Percentiles rank a stretch among this genome's conserved stretches.
phyloP scores from a whole-genome alignment of 2,113 vertebrate genomes.

The Ammodytes marinus region DNA sequence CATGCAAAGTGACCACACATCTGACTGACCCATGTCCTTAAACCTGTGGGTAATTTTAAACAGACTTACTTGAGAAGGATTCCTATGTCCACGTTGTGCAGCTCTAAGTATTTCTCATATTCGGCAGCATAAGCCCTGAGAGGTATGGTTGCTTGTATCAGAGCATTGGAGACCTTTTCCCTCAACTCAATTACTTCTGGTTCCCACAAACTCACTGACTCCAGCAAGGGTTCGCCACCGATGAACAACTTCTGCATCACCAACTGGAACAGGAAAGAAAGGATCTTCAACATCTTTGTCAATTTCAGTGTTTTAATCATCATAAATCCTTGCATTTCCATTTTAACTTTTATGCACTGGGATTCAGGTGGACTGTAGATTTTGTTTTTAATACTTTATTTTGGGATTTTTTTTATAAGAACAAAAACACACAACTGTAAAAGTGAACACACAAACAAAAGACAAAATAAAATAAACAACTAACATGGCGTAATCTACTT shows the following conservation, averaged over 20 bases:
- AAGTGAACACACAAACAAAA: too few relatives aligned
- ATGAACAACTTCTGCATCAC: slow-evolving; percentile 90
- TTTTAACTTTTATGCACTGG: not conserved
- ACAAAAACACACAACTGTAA: too few relatives aligned
- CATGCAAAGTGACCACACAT: not conserved
- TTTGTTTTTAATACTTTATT: too few relatives aligned
- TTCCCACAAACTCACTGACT: slow-evolving; percentile 88
- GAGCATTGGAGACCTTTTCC: slow-evolving; percentile 74
- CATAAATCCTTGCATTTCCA: not conserved
- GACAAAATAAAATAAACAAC: too few relatives aligned
- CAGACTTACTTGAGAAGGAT: slow-evolving; percentile 70
- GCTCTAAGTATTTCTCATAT: slow-evolving; percentile 88
- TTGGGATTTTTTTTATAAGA: too few relatives aligned
- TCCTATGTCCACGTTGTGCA: slow-evolving; percentile 87
- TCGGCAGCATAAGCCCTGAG: slow-evolving; percentile 89
- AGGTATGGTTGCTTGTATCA: slow-evolving; percentile 87
- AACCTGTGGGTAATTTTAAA: not conserved
- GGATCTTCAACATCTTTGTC: not conserved
- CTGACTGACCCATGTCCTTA: not conserved
- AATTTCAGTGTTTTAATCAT: not conserved
- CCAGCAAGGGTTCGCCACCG: slow-evolving; percentile 80
- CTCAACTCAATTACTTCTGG: slow-evolving; percentile 86
- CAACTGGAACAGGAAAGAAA: slow-evolving; percentile 78
- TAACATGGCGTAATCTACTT: too few relatives aligned
- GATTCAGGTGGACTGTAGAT: not conserved